Evolutionary conservation across 1,140 invertebrate genomes (phyloP), one percentile per base, ranked within the genome.

Genomic region (Triops longicaudatus): DNA sequence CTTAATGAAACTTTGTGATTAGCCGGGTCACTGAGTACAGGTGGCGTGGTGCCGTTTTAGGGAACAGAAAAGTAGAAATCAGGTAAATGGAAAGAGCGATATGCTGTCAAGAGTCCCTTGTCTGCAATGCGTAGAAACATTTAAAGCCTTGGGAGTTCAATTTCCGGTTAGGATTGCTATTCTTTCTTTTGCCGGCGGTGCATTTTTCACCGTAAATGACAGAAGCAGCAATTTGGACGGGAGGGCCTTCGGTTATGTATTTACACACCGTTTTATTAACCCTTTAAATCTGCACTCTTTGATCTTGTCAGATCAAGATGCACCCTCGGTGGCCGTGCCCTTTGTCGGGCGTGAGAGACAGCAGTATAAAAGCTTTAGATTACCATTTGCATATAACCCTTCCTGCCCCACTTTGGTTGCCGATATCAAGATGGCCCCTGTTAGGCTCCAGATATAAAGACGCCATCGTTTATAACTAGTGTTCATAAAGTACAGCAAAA

Each of bases 231-330:
- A 12, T 63, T 63, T 63, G 14, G 14, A n/a, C n/a, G n/a, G n/a
- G n/a, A n/a, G n/a, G n/a, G n/a, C n/a, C n/a, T 63, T 50, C 0
- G 10, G 14, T 63, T 12, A 14, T 22, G 50, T 22, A 63, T 22
- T n/a, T n/a, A 63, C 14, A 63, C n/a, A 63, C 50, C 50, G 50
- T 63, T 63, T 63, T 63, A 63, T 63, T 63, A 63, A 63, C 50
- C 50, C 14, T 17, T 14, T 63, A 63, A 63, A 22, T 63, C 50
- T 63, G 50, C 50, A 22, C 22, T n/a, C 17, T 63, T 63, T 63
- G 50, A 63, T 12, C n/a, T 22, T 63, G 50, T 63, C 50, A 63
- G 14, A 63, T 63, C 50, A 63, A 63, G 50, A 63, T 63, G 10
- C 50, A 63, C 50, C 50, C 50, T 63, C 50, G 50, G 50, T 63